phyloP scores from a whole-genome alignment of 2,888 invertebrate genomes.

The Drosophila subquinaria region DNA sequence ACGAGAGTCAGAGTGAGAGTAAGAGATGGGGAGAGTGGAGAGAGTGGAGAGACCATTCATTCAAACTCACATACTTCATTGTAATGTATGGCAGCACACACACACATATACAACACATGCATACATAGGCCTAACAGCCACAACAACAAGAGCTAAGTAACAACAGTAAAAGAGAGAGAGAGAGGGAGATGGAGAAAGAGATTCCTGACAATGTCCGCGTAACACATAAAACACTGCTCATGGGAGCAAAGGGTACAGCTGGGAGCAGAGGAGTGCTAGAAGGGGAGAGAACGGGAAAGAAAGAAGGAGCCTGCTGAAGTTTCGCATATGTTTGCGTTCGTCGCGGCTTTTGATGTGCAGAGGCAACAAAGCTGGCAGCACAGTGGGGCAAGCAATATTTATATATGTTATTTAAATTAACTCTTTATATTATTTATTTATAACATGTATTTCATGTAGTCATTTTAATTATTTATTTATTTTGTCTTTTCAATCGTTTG shows the following conservation, averaged over 20 bases:
- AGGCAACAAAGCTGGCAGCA: slow-evolving; percentile 33
- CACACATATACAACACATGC: slow-evolving; percentile 18
- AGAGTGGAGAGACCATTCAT: slow-evolving; percentile 60
- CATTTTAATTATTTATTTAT: not conserved
- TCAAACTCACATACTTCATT: slow-evolving; percentile 75
- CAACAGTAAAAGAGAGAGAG: slow-evolving; percentile 31
- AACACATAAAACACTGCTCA: slow-evolving; percentile 73
- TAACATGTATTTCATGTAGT: not conserved
- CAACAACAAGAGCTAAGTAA: slow-evolving; percentile 35
- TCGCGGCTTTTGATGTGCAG: slow-evolving; percentile 68
- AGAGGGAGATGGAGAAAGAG: not conserved
- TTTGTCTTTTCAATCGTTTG: not conserved
- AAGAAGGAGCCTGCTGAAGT: slow-evolving; percentile 52
- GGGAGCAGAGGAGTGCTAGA: not conserved
- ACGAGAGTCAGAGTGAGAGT: slow-evolving; percentile 22
- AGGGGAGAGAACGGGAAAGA: not conserved
- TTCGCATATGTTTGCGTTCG: slow-evolving; percentile 76
- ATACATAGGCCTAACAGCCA: slow-evolving; percentile 48
- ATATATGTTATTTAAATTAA: not conserved
- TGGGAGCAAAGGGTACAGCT: not conserved
- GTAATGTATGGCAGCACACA: slow-evolving; percentile 72
- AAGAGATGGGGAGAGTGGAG: slow-evolving; percentile 15
- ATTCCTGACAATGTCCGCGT: slow-evolving; percentile 59
- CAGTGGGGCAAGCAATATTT: slow-evolving; percentile 43
- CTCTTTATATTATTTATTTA: not conserved